Base-by-base conservation (phyloP, 1,140 invertebrate species). In the Drosophila nannoptera region DNA sequence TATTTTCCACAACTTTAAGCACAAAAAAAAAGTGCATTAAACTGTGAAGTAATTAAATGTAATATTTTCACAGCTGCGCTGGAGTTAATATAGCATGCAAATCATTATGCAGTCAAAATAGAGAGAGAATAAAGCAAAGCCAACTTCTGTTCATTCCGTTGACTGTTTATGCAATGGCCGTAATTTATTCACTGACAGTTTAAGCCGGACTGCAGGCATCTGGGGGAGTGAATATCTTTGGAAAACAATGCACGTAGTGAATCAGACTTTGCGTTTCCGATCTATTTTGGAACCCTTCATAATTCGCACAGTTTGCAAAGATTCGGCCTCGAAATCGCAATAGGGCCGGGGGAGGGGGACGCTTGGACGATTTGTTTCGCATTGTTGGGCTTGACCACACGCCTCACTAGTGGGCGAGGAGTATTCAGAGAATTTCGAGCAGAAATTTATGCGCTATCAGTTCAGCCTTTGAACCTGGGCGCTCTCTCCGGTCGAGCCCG, bases 361-460 rank as follows among this genome's bases (percentile, higher is more conserved):
- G 69, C 77, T 81, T 65, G 69, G 62, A 61, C 77, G 56, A 58
- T 73, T 69, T 73, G 69, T 43, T 81, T 63, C 74, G 66, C 66
- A 52, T 75, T 73, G 65, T 69, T 78, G 78, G 59, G 64, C 69
- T 76, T 78, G 78, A 84, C 78, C 78, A 69, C 67, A 74, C 61
- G 77, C 52, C 74, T 53, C 73, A 75, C 73, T 77, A 68, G 68
- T 77, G 75, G 72, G 48, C 68, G 7, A 7, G 70, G 69, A 74
- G 73, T 67, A 62, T 68, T 69, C 76, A 62, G 36, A 70, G 75
- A 77, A 59, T 67, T 58, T 50, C 53, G 62, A 53, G 62, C 50
- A 62, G 36, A 78, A 82, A 83, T 83, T 84, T 84, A 83, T 83
- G 80, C 81, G 66, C 63, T 69, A 84, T 86, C 80, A 83, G 66